A percentile compares a stretch with the other conserved stretches of the same genome.
Evolutionary conservation across 2,113 vertebrate genomes (phyloP).

Genomic region (Paradisaea rubra): DNA sequence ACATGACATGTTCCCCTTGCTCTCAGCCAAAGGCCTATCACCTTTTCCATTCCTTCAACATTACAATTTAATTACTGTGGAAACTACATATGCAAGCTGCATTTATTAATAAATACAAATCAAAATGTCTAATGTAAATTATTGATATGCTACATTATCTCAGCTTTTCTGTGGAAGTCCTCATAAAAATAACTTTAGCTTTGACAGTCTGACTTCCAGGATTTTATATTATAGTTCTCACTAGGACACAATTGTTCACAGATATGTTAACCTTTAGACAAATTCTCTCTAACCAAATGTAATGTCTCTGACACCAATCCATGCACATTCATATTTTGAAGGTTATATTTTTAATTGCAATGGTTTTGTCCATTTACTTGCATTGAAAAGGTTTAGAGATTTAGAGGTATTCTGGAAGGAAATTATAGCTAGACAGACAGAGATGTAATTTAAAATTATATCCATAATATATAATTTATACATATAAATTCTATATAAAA

Average conservation of each 20-base stretch:
- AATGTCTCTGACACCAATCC: not conserved
- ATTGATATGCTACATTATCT: not conserved
- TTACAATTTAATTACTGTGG: not conserved
- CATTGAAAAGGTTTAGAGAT: not conserved
- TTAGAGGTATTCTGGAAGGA: not conserved
- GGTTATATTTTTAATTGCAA: not conserved
- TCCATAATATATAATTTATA: not conserved
- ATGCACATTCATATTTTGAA: accelerated
- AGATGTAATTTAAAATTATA: not conserved
- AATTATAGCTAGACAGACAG: not conserved
- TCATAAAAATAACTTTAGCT: not conserved
- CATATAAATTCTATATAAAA: not conserved
- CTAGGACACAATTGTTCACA: not conserved
- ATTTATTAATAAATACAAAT: conserved; percentile 13
- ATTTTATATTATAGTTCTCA: not conserved
- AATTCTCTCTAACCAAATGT: not conserved
- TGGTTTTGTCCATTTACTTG: not conserved
- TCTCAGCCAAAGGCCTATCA: not conserved
- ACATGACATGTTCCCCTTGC: not conserved
- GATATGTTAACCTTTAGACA: not conserved
- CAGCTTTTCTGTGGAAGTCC: not conserved
- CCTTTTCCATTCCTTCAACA: not conserved
- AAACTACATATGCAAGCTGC: not conserved
- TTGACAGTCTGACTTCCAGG: not conserved
- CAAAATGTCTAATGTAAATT: not conserved